Evolutionary conservation across 2,113 vertebrate species (phyloP).

Genomic region (Indicator indicator): DNA sequence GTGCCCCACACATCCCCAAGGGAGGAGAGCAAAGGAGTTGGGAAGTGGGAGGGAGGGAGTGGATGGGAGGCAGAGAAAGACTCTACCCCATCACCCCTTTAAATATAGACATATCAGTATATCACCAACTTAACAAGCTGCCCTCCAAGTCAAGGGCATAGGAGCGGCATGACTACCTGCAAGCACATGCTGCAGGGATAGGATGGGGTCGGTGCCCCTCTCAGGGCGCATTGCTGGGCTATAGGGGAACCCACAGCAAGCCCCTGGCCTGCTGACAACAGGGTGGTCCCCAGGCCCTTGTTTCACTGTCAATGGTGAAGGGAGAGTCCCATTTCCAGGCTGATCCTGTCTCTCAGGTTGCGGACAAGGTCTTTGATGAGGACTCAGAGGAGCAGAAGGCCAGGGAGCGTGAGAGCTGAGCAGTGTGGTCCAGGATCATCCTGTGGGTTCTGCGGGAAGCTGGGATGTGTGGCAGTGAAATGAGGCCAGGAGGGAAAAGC

Average conservation of each 20-base stretch:
- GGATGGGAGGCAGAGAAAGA: conserved; percentile 42
- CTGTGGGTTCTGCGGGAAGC: background rate
- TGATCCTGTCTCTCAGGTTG: background rate
- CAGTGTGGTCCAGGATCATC: background rate
- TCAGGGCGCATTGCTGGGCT: accelerated
- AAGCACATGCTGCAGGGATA: background rate
- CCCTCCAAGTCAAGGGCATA: conserved; percentile 78
- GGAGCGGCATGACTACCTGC: background rate
- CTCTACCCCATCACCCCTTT: conserved; percentile 71
- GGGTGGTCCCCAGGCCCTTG: background rate
- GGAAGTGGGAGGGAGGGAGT: background rate
- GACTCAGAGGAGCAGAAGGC: background rate
- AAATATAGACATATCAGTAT: conserved; percentile 58
- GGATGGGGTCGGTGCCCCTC: background rate
- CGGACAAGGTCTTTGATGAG: accelerated
- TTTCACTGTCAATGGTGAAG: background rate
- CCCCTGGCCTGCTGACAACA: accelerated
- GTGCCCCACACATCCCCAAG: conserved; percentile 68
- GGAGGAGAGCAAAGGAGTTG: conserved; percentile 21
- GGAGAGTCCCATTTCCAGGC: background rate
- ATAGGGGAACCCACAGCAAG: accelerated
- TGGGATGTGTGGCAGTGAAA: background rate
- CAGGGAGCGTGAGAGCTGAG: background rate
- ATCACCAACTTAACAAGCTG: conserved; percentile 71
- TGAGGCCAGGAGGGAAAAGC: background rate